A percentile compares a stretch with the other conserved stretches of the same genome.
These are phyloP conservation scores for Mycetomoellerius zeteki DNA, from an alignment of 1,140 invertebrate species.

Conservation along the genomic window DNA sequence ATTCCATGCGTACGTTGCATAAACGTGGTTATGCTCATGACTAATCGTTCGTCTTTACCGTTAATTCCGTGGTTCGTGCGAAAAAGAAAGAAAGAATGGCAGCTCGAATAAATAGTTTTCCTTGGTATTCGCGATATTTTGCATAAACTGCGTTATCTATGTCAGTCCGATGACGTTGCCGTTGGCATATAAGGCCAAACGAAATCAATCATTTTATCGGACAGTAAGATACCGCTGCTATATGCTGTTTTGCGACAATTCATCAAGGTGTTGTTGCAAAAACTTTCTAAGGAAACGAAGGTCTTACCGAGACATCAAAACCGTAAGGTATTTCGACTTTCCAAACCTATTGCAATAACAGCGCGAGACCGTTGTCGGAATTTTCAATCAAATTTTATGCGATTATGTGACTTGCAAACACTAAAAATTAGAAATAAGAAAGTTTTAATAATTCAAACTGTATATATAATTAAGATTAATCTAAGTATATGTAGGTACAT, in stretches of 20 bases:
- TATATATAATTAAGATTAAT: neutral
- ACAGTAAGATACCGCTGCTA: constrained; percentile 53
- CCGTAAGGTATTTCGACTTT: neutral
- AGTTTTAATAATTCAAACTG: neutral
- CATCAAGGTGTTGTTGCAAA: constrained; percentile 43
- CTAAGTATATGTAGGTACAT: neutral
- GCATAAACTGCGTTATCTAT: constrained; percentile 68
- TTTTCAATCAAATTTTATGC: constrained; percentile 3
- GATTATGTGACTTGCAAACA: neutral
- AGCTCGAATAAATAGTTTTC: constrained; percentile 63
- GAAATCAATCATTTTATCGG: constrained; percentile 70
- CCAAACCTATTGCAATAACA: neutral
- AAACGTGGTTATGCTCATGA: constrained; percentile 69
- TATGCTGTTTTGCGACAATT: constrained; percentile 52
- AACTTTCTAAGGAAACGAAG: constrained; percentile 30
- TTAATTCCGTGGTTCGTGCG: constrained; percentile 21
- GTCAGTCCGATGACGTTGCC: constrained; percentile 35
- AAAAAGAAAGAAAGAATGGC: constrained; percentile 46
- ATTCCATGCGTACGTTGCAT: constrained; percentile 57
- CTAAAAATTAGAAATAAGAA: neutral
- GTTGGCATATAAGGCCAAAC: constrained; percentile 19
- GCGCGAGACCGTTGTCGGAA: neutral
- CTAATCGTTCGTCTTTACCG: constrained; percentile 68
- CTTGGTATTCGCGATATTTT: constrained; percentile 61
- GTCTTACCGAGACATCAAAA: constrained; percentile 2